Percentiles rank a stretch among this genome's conserved stretches.
Conservation (phyloP, 2,113 vertebrate genomes). For the Pachycephala philippinensis region DNA sequence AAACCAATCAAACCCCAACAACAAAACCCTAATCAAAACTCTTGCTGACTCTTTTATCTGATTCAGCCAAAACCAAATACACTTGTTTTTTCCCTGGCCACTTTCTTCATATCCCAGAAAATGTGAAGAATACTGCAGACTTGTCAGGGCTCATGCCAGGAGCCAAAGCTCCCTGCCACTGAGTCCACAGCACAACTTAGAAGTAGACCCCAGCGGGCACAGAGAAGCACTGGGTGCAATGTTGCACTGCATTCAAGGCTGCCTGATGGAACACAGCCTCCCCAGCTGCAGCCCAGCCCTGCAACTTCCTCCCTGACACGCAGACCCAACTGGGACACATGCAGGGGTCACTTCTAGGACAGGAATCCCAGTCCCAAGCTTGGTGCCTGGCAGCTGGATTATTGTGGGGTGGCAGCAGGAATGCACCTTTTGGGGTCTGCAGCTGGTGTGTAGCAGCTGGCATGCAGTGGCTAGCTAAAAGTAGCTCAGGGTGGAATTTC, state of each 20-base stretch:
- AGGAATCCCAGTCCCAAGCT: not conserved
- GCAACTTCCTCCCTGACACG: not conserved
- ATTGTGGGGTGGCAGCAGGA: accelerated
- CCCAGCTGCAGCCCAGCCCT: not conserved
- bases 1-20: not conserved
- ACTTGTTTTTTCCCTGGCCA: not conserved
- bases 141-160: not conserved
- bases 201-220: not conserved
- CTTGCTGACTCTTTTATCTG: not conserved
- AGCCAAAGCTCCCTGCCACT: not conserved
- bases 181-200: not conserved
- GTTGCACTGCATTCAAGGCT: not conserved
- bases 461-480: not conserved
- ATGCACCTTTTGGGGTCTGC: not conserved
- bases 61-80: not conserved
- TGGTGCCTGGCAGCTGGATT: not conserved
- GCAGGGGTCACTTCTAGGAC: not conserved
- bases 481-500: not conserved
- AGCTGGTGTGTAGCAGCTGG: not conserved
- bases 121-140: not conserved
- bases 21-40: not conserved
- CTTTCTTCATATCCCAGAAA: not conserved
- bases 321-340: not conserved
- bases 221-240: not conserved
- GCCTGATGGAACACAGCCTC: not conserved